phyloP scores from a whole-genome alignment of 1,140 invertebrate species.

The Ganaspis sp. region DNA sequence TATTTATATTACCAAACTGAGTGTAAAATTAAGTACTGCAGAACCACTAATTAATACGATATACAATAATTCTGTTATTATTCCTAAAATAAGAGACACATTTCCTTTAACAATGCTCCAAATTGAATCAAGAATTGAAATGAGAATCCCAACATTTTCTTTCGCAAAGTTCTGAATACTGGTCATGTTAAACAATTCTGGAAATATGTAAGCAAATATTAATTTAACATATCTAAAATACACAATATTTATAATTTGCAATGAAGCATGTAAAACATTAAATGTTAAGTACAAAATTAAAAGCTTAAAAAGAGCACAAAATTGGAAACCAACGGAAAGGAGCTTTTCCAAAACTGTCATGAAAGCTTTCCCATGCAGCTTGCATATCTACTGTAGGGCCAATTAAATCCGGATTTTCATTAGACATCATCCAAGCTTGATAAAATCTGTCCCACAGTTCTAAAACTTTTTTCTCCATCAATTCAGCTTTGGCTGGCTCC shows the following conservation, averaged over 20 bases:
- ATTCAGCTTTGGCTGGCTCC: conserved; percentile 87
- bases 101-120: conserved; percentile 96
- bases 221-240: conserved; percentile 29
- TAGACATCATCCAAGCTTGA: conserved; percentile 90
- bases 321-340: conserved; percentile 76
- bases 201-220: conserved; percentile 53
- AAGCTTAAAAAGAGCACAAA: no score
- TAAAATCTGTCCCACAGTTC: conserved; percentile 96
- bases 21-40: conserved; percentile 93
- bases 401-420: conserved; percentile 74
- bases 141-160: conserved; percentile 94
- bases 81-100: conserved; percentile 91
- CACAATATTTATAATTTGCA: conserved; percentile 15
- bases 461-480: conserved; percentile 93
- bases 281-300: no score
- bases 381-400: conserved; percentile 82
- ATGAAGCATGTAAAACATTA: no score
- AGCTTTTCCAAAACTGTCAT: conserved; percentile 84
- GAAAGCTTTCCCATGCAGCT: conserved; percentile 83
- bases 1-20: conserved; percentile 94
- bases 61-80: conserved; percentile 91
- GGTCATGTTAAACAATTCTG: conserved; percentile 85
- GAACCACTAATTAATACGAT: conserved; percentile 94
- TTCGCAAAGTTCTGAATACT: conserved; percentile 89
- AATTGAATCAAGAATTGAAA: conserved; percentile 93